Base-by-base conservation (phyloP, 2,797 vertebrate genomes). In the Lacerta bilineata region DNA sequence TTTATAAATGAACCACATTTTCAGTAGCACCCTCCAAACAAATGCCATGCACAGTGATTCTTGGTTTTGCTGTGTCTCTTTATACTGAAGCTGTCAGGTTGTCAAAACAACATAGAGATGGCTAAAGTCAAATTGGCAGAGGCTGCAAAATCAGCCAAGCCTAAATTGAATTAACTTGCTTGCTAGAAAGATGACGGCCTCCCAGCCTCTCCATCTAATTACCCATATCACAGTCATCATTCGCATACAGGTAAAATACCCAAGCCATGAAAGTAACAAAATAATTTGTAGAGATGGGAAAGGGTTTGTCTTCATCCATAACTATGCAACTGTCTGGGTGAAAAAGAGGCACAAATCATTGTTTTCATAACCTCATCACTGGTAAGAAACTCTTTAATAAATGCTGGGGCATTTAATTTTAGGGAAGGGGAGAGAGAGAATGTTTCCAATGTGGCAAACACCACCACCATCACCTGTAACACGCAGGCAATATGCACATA, bases 131-230 rank as follows among this genome's bases (percentile, higher is more conserved):
- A 74, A 33, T 10, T 39, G 23, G 23, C 33, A 23, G 69, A 74
- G 68, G 46, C 83, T 46, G 7, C 46, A 75, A 74, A 55, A 61
- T 59, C 50, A 39, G n/a, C 33, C 33, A 59, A 84, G 23, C 20
- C 50, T 27, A 75, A 84, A 74, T 39, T 84, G 69, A 74, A 84
- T 84, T 74, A 59, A 59, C 46, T 23, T 36, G n/a, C 69, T 39
- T 20, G 46, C n/a, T 39, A 74, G 5, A 27, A 75, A 74, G 50
- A 23, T 15, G 83, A 25, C 50, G 18, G 33, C 10, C 43, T 36
- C n/a, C 17, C 18, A 55, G n/a, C 17, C 80, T 81, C 39, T 72
- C 82, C 33, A 11, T 23, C 29, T 55, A 8, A 23, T 72, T 25
- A 72, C 33, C 71, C 18, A 50, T 61, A 25, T 80, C 33, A 20